A percentile compares a stretch with the other conserved stretches of the same genome.
Evolutionary conservation across 1,140 invertebrate species (phyloP).

Genomic region (Augochlora pura): DNA sequence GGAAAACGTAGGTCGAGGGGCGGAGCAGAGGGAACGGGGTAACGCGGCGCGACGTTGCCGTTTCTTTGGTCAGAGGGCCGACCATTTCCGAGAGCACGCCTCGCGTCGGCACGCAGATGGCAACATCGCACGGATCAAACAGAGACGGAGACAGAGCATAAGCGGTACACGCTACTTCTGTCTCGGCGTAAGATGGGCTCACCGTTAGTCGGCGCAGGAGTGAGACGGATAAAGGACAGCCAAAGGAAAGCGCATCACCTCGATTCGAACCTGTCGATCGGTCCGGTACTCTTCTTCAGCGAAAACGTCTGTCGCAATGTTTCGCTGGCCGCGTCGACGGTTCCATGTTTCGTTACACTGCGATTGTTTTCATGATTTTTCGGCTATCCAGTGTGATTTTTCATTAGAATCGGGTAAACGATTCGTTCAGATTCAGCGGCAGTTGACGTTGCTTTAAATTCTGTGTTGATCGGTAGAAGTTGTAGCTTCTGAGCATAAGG

Average conservation of each 20-base stretch:
- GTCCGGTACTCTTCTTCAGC: conserved; percentile 13
- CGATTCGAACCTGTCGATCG: conserved; percentile 50
- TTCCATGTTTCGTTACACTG: not conserved
- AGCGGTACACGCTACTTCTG: conserved; percentile 44
- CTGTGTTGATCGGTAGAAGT: too few species aligned
- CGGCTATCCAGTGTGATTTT: not conserved
- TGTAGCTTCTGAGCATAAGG: too few species aligned
- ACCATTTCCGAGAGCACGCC: conserved; percentile 53
- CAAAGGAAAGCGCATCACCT: conserved; percentile 61
- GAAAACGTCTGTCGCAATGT: conserved; percentile 24
- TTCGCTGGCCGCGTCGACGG: conserved; percentile 3
- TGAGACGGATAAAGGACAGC: conserved; percentile 60
- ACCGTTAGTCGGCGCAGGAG: conserved; percentile 68
- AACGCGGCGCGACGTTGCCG: conserved; percentile 49
- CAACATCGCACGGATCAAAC: conserved; percentile 59
- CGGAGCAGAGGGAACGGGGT: conserved; percentile 31
- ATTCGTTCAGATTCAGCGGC: too few species aligned
- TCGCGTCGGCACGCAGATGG: conserved; percentile 32
- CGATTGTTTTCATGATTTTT: not conserved
- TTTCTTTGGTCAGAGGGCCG: not conserved
- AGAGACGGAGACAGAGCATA: conserved; percentile 49
- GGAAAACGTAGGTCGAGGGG: not conserved
- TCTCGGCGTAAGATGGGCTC: conserved; percentile 53
- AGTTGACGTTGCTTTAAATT: too few species aligned
- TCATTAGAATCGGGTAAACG: not conserved